phyloP scores from a whole-genome alignment of 1,140 invertebrate genomes.

The Melipona quadrifasciata region DNA sequence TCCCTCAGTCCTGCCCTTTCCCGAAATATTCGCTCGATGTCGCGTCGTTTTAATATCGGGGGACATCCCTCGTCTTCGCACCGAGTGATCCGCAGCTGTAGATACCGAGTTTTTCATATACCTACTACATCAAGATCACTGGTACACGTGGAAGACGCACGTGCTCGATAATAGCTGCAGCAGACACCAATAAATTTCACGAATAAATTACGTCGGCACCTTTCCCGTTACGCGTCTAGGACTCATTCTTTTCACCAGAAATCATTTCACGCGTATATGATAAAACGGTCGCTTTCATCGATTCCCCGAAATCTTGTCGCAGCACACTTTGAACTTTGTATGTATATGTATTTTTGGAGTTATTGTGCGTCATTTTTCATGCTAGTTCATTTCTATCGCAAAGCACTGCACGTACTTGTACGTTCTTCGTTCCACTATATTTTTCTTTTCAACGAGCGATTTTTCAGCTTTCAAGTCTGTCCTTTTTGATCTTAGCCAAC shows the following conservation, averaged over 20 bases:
- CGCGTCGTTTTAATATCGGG: neutral
- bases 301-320: no score
- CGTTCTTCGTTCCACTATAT: neutral
- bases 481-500: neutral
- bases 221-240: no score
- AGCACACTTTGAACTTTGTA: no score
- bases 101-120: slow-evolving; percentile 27
- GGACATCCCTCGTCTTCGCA: no score
- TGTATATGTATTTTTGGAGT: no score
- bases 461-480: neutral
- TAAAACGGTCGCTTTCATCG: no score
- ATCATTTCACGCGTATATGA: no score
- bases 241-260: no score
- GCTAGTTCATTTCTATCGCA: neutral
- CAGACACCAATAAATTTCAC: neutral
- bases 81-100: neutral
- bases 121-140: slow-evolving; percentile 4
- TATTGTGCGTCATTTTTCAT: no score
- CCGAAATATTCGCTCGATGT: neutral
- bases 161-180: slow-evolving; percentile 50
- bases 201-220: neutral
- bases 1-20: no score
- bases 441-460: neutral
- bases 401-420: no score
- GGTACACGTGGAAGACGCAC: slow-evolving; percentile 65